These are phyloP conservation scores for Drosophila tripunctata DNA, from an alignment of 2,888 invertebrate species.

Conservation along the genomic window DNA sequence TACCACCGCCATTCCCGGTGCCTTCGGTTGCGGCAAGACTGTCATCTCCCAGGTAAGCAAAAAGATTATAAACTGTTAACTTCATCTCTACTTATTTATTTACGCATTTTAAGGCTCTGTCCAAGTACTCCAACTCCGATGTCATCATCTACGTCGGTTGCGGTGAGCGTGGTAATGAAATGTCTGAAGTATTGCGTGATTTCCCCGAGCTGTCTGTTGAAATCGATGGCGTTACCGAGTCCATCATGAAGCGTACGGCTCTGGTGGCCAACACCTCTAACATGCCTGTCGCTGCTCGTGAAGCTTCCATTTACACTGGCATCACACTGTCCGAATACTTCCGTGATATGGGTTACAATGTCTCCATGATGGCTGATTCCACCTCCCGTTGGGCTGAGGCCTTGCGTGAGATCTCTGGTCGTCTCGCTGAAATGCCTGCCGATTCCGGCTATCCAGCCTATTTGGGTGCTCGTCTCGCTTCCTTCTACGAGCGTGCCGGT, in stretches of 20 bases:
- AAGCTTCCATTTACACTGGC: slow-evolving; percentile 99
- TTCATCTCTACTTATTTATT: background rate
- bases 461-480: slow-evolving; percentile 98
- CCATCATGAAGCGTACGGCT: slow-evolving; percentile 99
- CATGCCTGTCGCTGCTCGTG: slow-evolving; percentile 99
- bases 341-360: slow-evolving; percentile 99
- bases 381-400: slow-evolving; percentile 99
- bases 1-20: slow-evolving; percentile 99
- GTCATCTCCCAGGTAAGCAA: slow-evolving; percentile 91
- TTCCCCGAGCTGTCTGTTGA: slow-evolving; percentile 99
- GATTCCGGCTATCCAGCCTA: slow-evolving; percentile 99
- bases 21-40: slow-evolving; percentile 99
- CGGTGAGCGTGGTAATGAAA: slow-evolving; percentile 99
- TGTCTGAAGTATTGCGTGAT: slow-evolving; percentile 99
- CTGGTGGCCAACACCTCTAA: slow-evolving; percentile 99
- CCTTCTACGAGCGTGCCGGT: slow-evolving; percentile 99
- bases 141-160: slow-evolving; percentile 99
- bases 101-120: slow-evolving; percentile 90
- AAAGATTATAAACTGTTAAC: fast-evolving
- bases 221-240: slow-evolving; percentile 97
- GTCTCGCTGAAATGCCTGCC: slow-evolving; percentile 99
- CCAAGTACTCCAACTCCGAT: slow-evolving; percentile 99
- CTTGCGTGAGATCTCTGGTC: slow-evolving; percentile 99
- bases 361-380: slow-evolving; percentile 99
- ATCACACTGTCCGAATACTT: slow-evolving; percentile 99